A percentile compares a stretch with the other conserved stretches of the same genome.
phyloP scores from a whole-genome alignment of 2,797 vertebrate genomes.

The Chaetophractus vellerosus region DNA sequence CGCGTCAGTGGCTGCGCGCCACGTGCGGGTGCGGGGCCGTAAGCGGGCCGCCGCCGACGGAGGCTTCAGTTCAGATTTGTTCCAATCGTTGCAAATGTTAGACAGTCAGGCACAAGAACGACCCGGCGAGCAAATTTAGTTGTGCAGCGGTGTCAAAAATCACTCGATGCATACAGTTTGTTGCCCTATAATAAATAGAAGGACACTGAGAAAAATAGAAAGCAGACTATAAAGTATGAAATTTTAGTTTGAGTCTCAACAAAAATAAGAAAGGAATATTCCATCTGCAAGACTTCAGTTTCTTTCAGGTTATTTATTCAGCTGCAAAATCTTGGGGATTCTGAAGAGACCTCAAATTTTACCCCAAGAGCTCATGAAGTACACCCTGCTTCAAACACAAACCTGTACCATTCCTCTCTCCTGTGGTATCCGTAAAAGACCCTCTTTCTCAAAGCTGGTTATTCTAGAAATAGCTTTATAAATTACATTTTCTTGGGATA shows the following conservation, averaged over 20 bases:
- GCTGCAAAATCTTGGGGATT: slow-evolving; percentile 4
- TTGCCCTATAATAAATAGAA: slow-evolving; percentile 45
- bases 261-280: slow-evolving; percentile 58
- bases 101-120: slow-evolving; percentile 59
- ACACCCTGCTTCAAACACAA: background rate
- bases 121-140: slow-evolving; percentile 54
- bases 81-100: slow-evolving; percentile 57
- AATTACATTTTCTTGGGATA: slow-evolving; percentile 46
- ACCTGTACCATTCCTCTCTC: background rate
- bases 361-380: background rate
- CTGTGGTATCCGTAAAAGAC: background rate
- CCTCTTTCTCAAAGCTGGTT: slow-evolving; percentile 46
- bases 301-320: background rate
- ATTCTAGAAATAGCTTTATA: slow-evolving; percentile 53
- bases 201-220: slow-evolving; percentile 1
- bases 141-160: slow-evolving; percentile 27
- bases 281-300: slow-evolving; percentile 16
- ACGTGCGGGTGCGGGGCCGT: background rate
- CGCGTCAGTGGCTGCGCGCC: background rate
- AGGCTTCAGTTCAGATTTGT: slow-evolving; percentile 72
- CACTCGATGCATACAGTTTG: background rate
- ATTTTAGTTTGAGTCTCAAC: slow-evolving; percentile 45
- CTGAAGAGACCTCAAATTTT: slow-evolving; percentile 10
- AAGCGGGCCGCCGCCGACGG: slow-evolving; percentile 11
- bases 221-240: background rate